Evolutionary conservation across 2,888 invertebrate genomes (phyloP).

Genomic region (Rhamnusium bicolor): DNA sequence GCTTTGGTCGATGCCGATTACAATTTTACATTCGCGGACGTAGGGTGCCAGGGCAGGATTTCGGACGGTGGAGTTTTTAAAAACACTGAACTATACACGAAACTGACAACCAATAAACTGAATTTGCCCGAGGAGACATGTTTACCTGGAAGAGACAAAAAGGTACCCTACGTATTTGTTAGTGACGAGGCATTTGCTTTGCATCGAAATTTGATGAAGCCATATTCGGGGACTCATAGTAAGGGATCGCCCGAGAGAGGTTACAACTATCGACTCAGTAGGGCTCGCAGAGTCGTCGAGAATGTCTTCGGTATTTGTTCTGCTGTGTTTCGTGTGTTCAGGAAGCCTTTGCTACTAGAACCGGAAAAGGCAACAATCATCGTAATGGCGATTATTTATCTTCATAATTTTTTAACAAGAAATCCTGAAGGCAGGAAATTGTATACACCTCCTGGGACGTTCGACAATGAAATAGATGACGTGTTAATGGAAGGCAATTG

Average conservation of each 20-base stretch:
- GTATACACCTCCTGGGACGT: not conserved
- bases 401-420: not conserved
- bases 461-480: not conserved
- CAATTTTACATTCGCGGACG: conserved; percentile 1
- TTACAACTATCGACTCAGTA: not conserved
- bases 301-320: too few relatives aligned
- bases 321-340: not conserved
- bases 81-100: not conserved
- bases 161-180: not conserved
- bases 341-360: not conserved
- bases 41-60: too few relatives aligned
- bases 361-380: not conserved
- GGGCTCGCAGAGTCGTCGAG: not conserved
- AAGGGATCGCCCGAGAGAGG: not conserved
- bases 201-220: not conserved
- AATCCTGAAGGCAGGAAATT: too few relatives aligned
- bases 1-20: not conserved
- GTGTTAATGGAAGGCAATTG: not conserved
- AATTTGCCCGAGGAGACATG: not conserved
- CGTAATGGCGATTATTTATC: not conserved
- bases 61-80: not conserved
- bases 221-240: not conserved
- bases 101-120: not conserved
- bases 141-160: not conserved
- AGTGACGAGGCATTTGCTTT: not conserved